Evolutionary conservation across 2,113 vertebrate genomes (phyloP), one percentile per base, ranked within the genome.

Genomic region (Erythrocercus mccallii): DNA sequence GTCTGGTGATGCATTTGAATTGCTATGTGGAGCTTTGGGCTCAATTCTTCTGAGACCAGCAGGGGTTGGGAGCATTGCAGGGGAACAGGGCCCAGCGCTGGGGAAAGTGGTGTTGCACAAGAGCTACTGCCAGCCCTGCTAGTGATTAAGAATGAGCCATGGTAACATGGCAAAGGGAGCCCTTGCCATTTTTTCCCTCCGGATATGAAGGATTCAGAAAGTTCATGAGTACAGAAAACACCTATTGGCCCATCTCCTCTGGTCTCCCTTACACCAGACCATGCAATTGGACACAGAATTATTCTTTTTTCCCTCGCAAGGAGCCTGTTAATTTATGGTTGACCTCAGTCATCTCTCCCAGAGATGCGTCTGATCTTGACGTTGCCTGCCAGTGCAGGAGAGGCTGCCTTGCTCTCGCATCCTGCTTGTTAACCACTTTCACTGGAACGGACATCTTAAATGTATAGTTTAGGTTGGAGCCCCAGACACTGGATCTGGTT

Each of bases 11-110:
- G 86, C 90, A 96, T 93, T 93, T 95, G 87, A 93, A 94, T 93
- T 90, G 94, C 94, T 95, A 87, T 94, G 95, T 87, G 94, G 86
- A 91, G 86, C 81, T 94, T 95, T 95, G 95, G 93, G 95, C 91
- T 94, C 92, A 94, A 89, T 97, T 96, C 96, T 96, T 94, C 91
- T 94, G 89, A 94, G 96, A 96, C 76, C 94, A 95, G 92, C 94
- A 96, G 96, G 96, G 94, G 91, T 96, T 96, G 91, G 95, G 94
- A 96, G 94, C 93, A 92, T 94, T 96, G 96, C 91, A 96, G 95
- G 94, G 81, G 62, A 95, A 97, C 81, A 91, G 86, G 86, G 88
- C 94, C 86, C 89, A 83, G 92, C 9, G n/a, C 83, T 86, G 94
- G 82, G 83, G 96, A 97, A 96, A 93, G 94, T 95, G 92, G 89